These are phyloP conservation scores for Chironomus tepperi DNA, from an alignment of 1,140 invertebrate species.

Conservation along the genomic window DNA sequence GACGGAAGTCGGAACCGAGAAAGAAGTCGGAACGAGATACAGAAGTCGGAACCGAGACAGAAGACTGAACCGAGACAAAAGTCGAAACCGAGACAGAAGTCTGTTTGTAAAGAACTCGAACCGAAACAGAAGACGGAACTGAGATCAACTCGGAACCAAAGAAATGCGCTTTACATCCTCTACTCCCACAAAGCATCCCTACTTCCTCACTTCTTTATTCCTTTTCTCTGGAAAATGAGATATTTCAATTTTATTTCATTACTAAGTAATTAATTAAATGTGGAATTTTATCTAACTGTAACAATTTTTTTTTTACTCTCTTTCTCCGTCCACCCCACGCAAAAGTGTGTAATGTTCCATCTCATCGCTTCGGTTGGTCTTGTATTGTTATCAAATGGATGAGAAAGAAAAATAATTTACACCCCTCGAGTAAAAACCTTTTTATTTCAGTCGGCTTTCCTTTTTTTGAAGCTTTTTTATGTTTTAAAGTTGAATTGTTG, in stretches of 20 bases:
- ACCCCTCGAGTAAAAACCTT: slow-evolving; percentile 5
- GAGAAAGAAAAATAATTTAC: not conserved
- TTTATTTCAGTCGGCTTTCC: not conserved
- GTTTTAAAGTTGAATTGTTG: too few relatives aligned
- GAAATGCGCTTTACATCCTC: too few relatives aligned
- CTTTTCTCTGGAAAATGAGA: not conserved
- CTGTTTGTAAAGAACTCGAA: too few relatives aligned
- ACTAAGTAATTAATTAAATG: slow-evolving; percentile 9
- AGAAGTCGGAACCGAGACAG: too few relatives aligned
- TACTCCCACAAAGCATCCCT: too few relatives aligned
- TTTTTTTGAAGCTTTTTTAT: not conserved
- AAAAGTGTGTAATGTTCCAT: not conserved
- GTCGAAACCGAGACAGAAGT: too few relatives aligned
- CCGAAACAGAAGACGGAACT: too few relatives aligned
- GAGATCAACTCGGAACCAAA: too few relatives aligned
- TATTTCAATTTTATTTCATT: slow-evolving; percentile 10
- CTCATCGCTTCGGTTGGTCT: not conserved
- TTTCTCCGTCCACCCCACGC: not conserved
- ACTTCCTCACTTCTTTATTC: not conserved
- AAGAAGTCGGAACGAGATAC: too few relatives aligned
- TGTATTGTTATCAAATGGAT: slow-evolving; percentile 3
- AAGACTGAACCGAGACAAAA: too few relatives aligned
- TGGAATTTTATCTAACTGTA: slow-evolving; percentile 3
- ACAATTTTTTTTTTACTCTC: not conserved
- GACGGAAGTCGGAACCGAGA: too few relatives aligned